Conservation (phyloP, 2,888 invertebrate genomes). For the Augochlorella aurata region DNA sequence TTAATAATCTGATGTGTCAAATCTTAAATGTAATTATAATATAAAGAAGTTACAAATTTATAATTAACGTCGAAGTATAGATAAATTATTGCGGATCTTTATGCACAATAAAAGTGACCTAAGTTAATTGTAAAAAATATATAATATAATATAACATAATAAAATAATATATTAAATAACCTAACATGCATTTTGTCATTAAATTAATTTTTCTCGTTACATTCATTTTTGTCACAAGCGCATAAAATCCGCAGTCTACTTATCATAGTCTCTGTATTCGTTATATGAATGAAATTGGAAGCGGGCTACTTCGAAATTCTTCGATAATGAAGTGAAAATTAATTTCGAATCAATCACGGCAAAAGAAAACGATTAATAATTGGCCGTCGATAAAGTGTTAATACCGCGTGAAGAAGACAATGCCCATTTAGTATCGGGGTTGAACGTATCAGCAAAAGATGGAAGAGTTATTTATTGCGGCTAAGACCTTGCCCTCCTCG, state of each 20-base stretch:
- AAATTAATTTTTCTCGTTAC: too few relatives aligned
- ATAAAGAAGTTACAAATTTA: too few relatives aligned
- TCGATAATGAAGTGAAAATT: background rate
- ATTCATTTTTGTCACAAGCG: too few relatives aligned
- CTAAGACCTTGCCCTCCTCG: background rate
- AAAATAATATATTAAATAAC: too few relatives aligned
- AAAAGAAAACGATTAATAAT: background rate
- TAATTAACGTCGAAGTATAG: too few relatives aligned
- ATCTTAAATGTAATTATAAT: too few relatives aligned
- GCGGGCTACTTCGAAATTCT: background rate
- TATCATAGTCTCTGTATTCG: background rate
- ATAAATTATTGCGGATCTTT: too few relatives aligned
- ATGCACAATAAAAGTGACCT: too few relatives aligned
- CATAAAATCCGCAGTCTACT: background rate
- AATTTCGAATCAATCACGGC: constrained; percentile 10
- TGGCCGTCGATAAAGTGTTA: constrained; percentile 2
- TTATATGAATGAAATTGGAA: background rate
- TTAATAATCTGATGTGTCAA: too few relatives aligned
- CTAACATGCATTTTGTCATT: too few relatives aligned
- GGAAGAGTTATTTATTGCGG: background rate
- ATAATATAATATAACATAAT: too few relatives aligned
- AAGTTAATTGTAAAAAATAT: too few relatives aligned
- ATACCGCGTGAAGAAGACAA: background rate
- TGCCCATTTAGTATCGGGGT: background rate
- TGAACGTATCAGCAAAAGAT: background rate